Conservation (phyloP, 2,888 invertebrate genomes). For the Halictus ligatus region DNA sequence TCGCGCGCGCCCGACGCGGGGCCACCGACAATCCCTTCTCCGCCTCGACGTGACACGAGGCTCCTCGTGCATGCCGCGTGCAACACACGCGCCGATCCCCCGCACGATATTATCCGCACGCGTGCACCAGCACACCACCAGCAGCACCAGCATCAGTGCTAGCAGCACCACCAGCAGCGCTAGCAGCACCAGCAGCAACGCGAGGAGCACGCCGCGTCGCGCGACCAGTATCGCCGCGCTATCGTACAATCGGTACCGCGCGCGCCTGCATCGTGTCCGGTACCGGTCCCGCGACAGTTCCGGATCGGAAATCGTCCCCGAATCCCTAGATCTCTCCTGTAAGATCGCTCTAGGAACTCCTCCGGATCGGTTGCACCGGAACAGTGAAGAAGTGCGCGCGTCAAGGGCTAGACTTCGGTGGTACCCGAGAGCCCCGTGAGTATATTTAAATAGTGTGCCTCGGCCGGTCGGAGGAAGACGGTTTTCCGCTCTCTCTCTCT, state of each 20-base stretch:
- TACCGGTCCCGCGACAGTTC: neutral
- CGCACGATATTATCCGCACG: constrained; percentile 65
- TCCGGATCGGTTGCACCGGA: constrained; percentile 2
- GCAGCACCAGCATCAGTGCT: constrained; percentile 17
- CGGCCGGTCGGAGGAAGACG: constrained; percentile 67
- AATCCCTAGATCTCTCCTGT: neutral
- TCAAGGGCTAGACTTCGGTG: constrained; percentile 58
- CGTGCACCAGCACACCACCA: constrained; percentile 40
- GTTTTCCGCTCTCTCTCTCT: constrained; percentile 6
- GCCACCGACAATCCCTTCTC: constrained; percentile 72
- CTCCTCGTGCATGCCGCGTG: constrained; percentile 72
- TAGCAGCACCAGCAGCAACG: constrained; percentile 19
- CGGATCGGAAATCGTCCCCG: neutral
- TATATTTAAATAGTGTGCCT: constrained; percentile 73
- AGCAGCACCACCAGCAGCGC: constrained; percentile 14
- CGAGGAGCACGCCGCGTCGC: neutral
- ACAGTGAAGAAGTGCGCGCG: constrained; percentile 56
- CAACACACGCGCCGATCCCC: constrained; percentile 71
- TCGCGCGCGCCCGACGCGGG: constrained; percentile 83
- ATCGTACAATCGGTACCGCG: constrained; percentile 20
- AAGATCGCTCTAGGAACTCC: neutral
- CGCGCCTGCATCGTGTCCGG: neutral
- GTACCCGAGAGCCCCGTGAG: constrained; percentile 61
- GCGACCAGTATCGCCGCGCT: constrained; percentile 18
- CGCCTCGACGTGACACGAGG: constrained; percentile 73